These are phyloP conservation scores for Euzophera pinguis DNA, from an alignment of 2,888 invertebrate genomes.

Conservation along the genomic window DNA sequence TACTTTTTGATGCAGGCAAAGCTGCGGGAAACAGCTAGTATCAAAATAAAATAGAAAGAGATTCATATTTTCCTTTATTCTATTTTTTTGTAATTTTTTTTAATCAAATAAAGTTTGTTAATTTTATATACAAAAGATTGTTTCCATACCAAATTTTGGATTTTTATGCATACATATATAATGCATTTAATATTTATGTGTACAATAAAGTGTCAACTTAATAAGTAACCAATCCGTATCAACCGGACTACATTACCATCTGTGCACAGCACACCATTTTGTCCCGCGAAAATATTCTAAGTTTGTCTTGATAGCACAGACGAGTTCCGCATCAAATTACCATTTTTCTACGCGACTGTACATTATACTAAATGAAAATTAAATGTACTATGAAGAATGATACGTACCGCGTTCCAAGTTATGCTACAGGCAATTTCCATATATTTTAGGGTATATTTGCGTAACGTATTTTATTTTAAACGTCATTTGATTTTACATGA, in stretches of 20 bases:
- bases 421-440: slow-evolving; percentile 6
- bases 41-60: too few relatives aligned
- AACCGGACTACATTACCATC: slow-evolving; percentile 27
- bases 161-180: too few relatives aligned
- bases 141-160: too few relatives aligned
- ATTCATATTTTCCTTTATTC: too few relatives aligned
- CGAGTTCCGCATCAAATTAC: slow-evolving; percentile 41
- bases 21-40: too few relatives aligned
- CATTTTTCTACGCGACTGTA: slow-evolving; percentile 45
- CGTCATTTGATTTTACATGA: neutral
- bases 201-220: too few relatives aligned
- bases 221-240: neutral
- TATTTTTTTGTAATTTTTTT: neutral
- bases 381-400: slow-evolving; percentile 48
- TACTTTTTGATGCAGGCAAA: too few relatives aligned
- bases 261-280: slow-evolving; percentile 34
- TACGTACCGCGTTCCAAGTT: slow-evolving; percentile 20
- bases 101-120: neutral
- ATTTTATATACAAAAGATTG: too few relatives aligned
- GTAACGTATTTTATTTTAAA: slow-evolving; percentile 5
- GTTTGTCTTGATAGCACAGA: slow-evolving; percentile 40
- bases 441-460: neutral
- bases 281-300: slow-evolving; percentile 38
- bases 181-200: too few relatives aligned
- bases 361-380: slow-evolving; percentile 33